Evolutionary conservation across 1,140 invertebrate genomes (phyloP).

Genomic region (Lasaia peninsularis): DNA sequence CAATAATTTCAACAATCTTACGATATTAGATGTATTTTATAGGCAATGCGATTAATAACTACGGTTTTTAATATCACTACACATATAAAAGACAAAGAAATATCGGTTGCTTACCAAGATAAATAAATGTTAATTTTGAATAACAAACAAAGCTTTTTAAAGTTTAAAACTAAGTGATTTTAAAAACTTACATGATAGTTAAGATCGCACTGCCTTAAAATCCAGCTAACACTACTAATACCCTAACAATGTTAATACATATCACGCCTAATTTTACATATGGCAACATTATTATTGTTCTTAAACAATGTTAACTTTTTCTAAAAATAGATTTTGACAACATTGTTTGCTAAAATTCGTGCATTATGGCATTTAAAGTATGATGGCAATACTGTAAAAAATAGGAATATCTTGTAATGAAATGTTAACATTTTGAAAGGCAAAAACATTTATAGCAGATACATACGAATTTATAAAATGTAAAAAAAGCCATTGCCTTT

Average conservation of each 20-base stretch:
- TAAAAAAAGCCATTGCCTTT: too few species aligned
- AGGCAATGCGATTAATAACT: neutral
- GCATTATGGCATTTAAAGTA: neutral
- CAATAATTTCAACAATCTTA: conserved; percentile 43
- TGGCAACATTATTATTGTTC: neutral
- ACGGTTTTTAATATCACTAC: too few species aligned
- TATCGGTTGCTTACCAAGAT: too few species aligned
- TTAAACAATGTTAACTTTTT: neutral
- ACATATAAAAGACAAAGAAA: too few species aligned
- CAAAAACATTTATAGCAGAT: neutral
- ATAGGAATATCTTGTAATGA: neutral
- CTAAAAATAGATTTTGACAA: neutral
- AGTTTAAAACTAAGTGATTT: too few species aligned
- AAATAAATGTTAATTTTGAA: too few species aligned
- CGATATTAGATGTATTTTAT: conserved; percentile 13
- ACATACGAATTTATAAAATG: too few species aligned
- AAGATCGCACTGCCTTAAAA: neutral
- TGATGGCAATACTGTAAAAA: neutral
- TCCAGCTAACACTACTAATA: neutral
- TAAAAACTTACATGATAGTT: neutral
- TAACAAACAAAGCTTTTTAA: too few species aligned
- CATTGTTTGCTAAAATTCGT: neutral
- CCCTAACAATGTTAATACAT: conserved; percentile 2
- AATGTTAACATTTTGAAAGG: neutral
- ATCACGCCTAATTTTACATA: conserved; percentile 4